Conservation (phyloP, 2,113 vertebrate genomes). For the Mesocricetus auratus region DNA sequence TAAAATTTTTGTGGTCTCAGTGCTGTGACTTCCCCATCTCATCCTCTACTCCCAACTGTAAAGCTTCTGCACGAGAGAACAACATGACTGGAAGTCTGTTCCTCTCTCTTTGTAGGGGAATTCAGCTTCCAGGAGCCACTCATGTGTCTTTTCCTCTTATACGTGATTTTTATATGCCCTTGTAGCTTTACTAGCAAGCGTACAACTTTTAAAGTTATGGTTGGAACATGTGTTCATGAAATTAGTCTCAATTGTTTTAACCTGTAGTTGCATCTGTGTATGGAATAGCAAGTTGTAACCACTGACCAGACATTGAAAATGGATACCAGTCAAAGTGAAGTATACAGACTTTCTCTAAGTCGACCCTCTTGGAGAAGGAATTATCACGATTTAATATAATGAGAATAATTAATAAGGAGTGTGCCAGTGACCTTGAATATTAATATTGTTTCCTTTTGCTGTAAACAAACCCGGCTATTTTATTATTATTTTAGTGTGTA, state of each 20-base stretch:
- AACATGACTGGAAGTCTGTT: conserved; percentile 16
- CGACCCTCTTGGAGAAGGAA: conserved; percentile 82
- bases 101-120: conserved; percentile 50
- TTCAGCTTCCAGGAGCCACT: conserved; percentile 60
- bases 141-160: conserved; percentile 67
- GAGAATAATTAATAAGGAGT: conserved; percentile 89
- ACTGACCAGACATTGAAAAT: conserved; percentile 75
- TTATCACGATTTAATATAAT: conserved; percentile 86
- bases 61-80: conserved; percentile 51
- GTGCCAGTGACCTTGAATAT: conserved; percentile 90
- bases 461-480: conserved; percentile 89
- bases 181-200: conserved; percentile 76
- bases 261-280: conserved; percentile 64
- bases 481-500: conserved; percentile 89
- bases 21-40: not conserved
- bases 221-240: conserved; percentile 79
- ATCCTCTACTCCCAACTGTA: not conserved
- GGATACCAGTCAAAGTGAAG: conserved; percentile 67
- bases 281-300: conserved; percentile 70
- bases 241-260: conserved; percentile 83
- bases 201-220: conserved; percentile 74
- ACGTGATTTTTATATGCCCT: conserved; percentile 74
- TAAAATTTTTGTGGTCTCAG: conserved; percentile 59
- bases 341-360: conserved; percentile 77
- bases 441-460: conserved; percentile 90